Base-by-base conservation (phyloP, 2,888 invertebrate species). In the Drosophila nigricruria region DNA sequence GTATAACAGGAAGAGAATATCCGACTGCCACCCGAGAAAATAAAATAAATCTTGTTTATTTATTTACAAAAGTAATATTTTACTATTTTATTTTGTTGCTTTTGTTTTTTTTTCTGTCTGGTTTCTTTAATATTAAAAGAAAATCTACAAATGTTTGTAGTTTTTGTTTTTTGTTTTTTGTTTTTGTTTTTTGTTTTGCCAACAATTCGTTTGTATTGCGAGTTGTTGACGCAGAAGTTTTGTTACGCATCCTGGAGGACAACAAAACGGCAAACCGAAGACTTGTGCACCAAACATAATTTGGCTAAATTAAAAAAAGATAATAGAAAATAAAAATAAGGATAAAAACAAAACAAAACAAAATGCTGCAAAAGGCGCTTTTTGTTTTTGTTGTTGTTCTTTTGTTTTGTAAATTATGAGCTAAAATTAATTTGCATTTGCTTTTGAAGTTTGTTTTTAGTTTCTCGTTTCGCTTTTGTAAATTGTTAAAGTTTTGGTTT, bases 21-120 rank as follows among this genome's bases (percentile, higher is more conserved):
- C n/a, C 3, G 6, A n/a, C n/a, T 25, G 8, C 18, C n/a, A n/a
- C n/a, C 25, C 14, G 2, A 18, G n/a, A 20, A 30, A 42, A 23
- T 30, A 36, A 42, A 30, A n/a, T 0, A 88, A 71, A 45, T 32
- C 20, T 18, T 30, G 16, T 49, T 30, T 54, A 58, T 88, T 85
- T 86, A 86, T 86, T 86, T 86, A 86, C 85, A 86, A 86, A 86
- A 89, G 89, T 86, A 89, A 86, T 89, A 86, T 89, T 86, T 86
- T 88, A 78, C 89, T 86, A 89, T 86, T 88, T 86, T 89, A 84
- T 84, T 84, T 89, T 88, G 77, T 86, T 83, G 81, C 63, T 30
- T 56, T 42, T 56, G 14, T 42, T 36, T 56, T 30, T 30, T 20
- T 69, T 69, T 63, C 68, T 75, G 58, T 74, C 53, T 73, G 65